phyloP scores from a whole-genome alignment of 2,113 vertebrate genomes.

The Oncorhynchus gorbuscha region DNA sequence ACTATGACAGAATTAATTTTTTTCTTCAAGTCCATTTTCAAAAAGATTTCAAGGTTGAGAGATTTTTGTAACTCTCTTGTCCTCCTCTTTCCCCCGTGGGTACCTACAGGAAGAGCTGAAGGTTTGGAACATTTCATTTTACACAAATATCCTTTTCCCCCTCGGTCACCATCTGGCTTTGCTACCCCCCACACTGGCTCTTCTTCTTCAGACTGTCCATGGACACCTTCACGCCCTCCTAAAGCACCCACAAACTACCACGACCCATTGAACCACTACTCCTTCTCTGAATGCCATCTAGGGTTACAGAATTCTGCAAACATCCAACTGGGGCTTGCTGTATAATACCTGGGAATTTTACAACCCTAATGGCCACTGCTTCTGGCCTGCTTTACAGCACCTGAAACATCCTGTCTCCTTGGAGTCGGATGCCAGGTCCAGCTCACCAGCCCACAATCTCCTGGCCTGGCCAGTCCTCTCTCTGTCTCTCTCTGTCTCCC shows the following conservation, averaged over 20 bases:
- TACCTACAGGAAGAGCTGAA: slow-evolving; percentile 92
- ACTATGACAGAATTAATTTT: neutral
- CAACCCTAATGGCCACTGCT: neutral
- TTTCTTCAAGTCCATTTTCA: no score
- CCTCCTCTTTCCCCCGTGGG: slow-evolving; percentile 59
- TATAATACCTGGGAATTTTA: no score
- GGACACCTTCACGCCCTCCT: neutral
- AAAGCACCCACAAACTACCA: neutral
- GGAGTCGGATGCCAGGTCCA: neutral
- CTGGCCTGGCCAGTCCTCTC: slow-evolving; percentile 1
- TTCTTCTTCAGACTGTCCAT: neutral
- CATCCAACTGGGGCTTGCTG: no score
- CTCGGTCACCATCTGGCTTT: neutral
- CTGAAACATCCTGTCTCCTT: neutral
- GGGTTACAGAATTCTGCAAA: no score
- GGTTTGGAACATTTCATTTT: slow-evolving; percentile 82
- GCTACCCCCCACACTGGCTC: neutral
- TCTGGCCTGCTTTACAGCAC: neutral
- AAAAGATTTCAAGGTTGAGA: neutral
- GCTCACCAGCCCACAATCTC: neutral
- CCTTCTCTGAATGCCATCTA: neutral
- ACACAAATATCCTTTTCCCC: slow-evolving; percentile 11
- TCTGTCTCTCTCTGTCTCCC: neutral
- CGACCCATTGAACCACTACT: neutral
- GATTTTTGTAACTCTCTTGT: slow-evolving; percentile 7